Evolutionary conservation across 2,113 vertebrate species (phyloP).

Genomic region (Triplophysa tibetana): DNA sequence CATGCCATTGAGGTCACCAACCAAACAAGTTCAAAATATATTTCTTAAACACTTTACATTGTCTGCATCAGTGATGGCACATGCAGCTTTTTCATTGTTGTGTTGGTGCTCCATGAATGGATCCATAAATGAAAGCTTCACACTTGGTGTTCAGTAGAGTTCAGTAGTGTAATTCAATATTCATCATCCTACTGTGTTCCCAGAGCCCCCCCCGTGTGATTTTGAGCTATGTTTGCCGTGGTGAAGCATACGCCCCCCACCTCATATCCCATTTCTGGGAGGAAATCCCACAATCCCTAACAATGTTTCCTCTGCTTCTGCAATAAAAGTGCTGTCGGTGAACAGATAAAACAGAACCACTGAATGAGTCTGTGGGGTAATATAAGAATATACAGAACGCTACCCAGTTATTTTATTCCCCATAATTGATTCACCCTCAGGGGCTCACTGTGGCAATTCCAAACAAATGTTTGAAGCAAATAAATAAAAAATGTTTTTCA

Average conservation of each 20-base stretch:
- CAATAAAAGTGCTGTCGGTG: neutral
- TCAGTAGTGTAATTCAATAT: neutral
- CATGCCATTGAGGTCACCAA: neutral
- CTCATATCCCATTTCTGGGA: constrained; percentile 3
- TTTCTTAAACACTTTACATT: neutral
- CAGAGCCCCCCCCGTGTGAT: neutral
- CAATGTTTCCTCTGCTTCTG: neutral
- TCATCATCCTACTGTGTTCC: neutral
- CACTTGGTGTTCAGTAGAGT: neutral
- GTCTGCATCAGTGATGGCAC: neutral
- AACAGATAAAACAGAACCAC: neutral
- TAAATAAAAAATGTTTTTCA: too few species aligned
- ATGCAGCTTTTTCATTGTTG: too few species aligned
- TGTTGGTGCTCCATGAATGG: neutral
- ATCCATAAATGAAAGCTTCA: neutral
- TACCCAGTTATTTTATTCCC: neutral
- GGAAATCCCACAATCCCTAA: neutral
- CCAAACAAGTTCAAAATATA: too few species aligned
- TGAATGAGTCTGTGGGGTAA: neutral
- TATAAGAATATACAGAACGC: neutral
- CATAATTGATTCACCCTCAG: neutral
- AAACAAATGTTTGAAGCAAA: too few species aligned
- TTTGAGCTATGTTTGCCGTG: neutral
- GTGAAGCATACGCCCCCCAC: neutral
- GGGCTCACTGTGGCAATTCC: too few species aligned